Conservation (phyloP, 2,888 invertebrate genomes). For the Gibbula magus region DNA sequence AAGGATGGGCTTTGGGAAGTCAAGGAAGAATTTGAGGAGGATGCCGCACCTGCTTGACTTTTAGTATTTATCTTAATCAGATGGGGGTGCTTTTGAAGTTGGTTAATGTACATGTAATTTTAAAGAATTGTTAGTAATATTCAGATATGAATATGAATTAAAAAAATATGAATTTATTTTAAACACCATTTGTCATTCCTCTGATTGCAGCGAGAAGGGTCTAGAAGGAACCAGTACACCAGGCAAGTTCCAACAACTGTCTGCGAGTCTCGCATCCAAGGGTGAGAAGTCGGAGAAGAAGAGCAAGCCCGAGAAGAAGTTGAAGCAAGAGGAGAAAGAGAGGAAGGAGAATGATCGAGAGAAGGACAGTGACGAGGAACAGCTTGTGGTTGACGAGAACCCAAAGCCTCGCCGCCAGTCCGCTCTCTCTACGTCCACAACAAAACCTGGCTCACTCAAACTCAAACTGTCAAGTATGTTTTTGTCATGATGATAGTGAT, state of each 20-base stretch:
- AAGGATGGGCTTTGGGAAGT: too few species aligned
- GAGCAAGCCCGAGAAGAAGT: not conserved
- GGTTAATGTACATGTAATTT: too few species aligned
- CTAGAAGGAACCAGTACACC: conserved; percentile 29
- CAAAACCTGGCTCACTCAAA: conserved; percentile 68
- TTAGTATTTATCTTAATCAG: too few species aligned
- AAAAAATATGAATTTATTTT: too few species aligned
- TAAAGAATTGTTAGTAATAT: too few species aligned
- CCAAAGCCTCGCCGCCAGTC: conserved; percentile 47
- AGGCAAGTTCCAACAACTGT: conserved; percentile 57
- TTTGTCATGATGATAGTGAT: not conserved
- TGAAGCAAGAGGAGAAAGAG: not conserved
- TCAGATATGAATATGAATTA: too few species aligned
- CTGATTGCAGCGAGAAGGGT: not conserved
- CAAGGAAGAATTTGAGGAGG: too few species aligned
- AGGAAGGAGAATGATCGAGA: conserved; percentile 10
- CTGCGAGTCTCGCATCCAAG: conserved; percentile 26
- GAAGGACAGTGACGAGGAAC: conserved; percentile 78
- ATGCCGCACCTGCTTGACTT: too few species aligned
- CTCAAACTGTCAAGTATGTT: conserved; percentile 71
- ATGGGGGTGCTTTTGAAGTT: too few species aligned
- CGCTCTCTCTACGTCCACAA: conserved; percentile 41
- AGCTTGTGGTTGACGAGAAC: conserved; percentile 76
- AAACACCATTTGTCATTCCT: too few species aligned
- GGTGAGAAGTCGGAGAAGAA: conserved; percentile 23